Evolutionary conservation across 2,888 invertebrate genomes (phyloP), one percentile per base, ranked within the genome.

Genomic region (Argynnis bischoffii): DNA sequence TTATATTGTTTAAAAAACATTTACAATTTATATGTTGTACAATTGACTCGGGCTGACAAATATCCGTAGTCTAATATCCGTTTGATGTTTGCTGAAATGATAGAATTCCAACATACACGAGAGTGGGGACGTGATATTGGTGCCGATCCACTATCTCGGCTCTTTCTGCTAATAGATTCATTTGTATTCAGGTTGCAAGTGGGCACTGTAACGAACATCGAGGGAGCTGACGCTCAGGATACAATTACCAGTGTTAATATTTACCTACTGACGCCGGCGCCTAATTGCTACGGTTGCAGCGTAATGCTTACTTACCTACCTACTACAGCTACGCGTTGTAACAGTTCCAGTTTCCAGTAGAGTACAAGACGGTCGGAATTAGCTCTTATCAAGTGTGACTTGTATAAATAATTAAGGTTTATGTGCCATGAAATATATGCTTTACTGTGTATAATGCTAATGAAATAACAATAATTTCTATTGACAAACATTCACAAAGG

Each of bases 181-280:
- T 92, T 91, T 91, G 91, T 92, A 92, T 92, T 92, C 92, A 84
- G 88, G 84, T 82, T 86, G 87, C 88, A 84, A 87, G 86, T 86
- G 85, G 83, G 79, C 83, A 83, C 86, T 86, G 90, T 92, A 92
- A 90, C 90, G 90, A 92, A 91, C 90, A 89, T 88, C 84, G 85
- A 83, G 84, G 84, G 82, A 78, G 87, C 90, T 88, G 88, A 88
- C 90, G 88, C 85, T 87, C 86, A 84, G 85, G 79, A 86, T 86
- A 91, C 90, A 92, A 91, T 92, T 90, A 91, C 89, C 83, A 88
- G 82, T 87, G 91, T 90, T 92, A 90, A 91, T 92, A 92, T 92
- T 92, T 92, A 90, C 90, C 89, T 87, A 84, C 89, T 86, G 90
- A 87, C 90, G 87, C 89, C 84, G 79, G 77, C 82, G 86, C 84